Evolutionary conservation across 2,888 invertebrate species (phyloP).

Genomic region (Diogma glabrata): DNA sequence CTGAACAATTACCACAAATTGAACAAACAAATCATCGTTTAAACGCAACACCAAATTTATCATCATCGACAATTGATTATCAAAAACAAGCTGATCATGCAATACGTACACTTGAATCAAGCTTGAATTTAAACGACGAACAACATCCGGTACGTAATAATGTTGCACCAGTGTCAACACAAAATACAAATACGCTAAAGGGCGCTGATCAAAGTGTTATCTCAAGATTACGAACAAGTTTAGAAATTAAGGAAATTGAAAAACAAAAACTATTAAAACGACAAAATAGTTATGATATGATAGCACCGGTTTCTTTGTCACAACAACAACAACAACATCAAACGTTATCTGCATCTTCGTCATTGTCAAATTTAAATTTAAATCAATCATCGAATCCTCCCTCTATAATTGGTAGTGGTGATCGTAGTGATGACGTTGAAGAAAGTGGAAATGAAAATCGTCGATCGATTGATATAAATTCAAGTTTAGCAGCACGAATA

Average conservation of each 20-base stretch:
- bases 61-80: too few relatives aligned
- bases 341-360: neutral
- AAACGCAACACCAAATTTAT: too few relatives aligned
- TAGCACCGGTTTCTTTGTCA: neutral
- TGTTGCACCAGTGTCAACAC: neutral
- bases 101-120: neutral
- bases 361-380: too few relatives aligned
- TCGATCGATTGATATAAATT: slow-evolving; percentile 40
- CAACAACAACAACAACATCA: slow-evolving; percentile 9
- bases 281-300: slow-evolving; percentile 25
- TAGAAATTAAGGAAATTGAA: slow-evolving; percentile 52
- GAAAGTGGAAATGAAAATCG: slow-evolving; percentile 8
- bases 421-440: neutral
- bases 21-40: too few relatives aligned
- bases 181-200: neutral
- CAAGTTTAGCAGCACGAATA: slow-evolving; percentile 57
- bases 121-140: neutral
- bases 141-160: neutral
- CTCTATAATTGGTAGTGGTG: neutral
- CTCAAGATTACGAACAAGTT: slow-evolving; percentile 55
- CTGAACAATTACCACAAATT: too few relatives aligned
- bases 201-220: slow-evolving; percentile 61
- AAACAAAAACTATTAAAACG: slow-evolving; percentile 35
- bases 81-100: neutral
- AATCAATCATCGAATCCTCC: neutral